Evolutionary conservation across 1,140 invertebrate genomes (phyloP), one percentile per base, ranked within the genome.

Genomic region (Macrobrachium rosenbergii): DNA sequence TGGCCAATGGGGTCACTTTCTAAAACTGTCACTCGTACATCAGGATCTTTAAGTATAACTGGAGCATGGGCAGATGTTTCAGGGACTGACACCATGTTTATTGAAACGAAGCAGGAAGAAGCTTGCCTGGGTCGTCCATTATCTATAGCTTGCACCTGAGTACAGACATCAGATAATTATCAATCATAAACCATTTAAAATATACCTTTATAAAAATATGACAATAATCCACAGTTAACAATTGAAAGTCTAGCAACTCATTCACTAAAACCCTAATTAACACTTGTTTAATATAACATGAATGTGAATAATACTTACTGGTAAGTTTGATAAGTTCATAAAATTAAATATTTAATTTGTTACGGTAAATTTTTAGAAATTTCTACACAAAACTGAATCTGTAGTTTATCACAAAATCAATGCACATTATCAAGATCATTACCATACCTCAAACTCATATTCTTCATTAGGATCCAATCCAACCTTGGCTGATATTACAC

Each of bases 1-100:
- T 96, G 96, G 12, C 96, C 96, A 11, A 96, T 94, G 89, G 94
- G 93, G 92, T 98, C 97, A 89, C 95, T 95, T 92, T 98, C 97
- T 19, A 95, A 92, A 2, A 95, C 94, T 88, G 94, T 94, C 59
- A 96, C 94, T 10, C 59, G 21, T 7, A 69, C 60, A 73, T 94
- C 94, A n/a, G 86, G 79, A n/a, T 88, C 60, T n/a, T 82, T 72
- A 3, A 86, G 87, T 21, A 91, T 78, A n/a, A 82, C 72, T 5
- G 86, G 82, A 19, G 85, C 14, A 62, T 82, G 14, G 7, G 62
- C 73, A 8, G 83, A 88, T 17, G 83, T 88, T 5, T 88, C 87
- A 10, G 85, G 80, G 12, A 90, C 89, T 64, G 90, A 58, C 12
- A 92, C 86, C n/a, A 93, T 91, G 67, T 91, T 90, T 5, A 94